These are phyloP conservation scores for Microplitis deprimator DNA, from an alignment of 2,888 invertebrate genomes.

Conservation along the genomic window DNA sequence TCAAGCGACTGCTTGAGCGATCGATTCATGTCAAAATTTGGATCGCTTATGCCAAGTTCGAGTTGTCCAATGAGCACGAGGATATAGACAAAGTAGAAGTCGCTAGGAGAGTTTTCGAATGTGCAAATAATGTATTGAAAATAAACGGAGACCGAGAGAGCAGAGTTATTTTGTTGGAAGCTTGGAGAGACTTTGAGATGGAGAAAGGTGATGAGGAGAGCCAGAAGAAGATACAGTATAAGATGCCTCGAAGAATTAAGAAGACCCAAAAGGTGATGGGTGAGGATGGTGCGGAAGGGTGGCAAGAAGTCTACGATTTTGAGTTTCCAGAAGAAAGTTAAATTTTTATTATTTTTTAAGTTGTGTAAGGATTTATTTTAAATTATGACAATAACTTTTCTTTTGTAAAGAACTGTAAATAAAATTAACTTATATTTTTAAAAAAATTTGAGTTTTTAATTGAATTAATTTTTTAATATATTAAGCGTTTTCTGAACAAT, in stretches of 20 bases:
- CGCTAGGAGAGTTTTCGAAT: conserved; percentile 88
- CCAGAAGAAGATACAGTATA: conserved; percentile 81
- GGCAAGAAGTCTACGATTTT: conserved; percentile 99
- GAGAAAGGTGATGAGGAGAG: conserved; percentile 84
- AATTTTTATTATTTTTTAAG: too few species aligned
- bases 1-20: conserved; percentile 91
- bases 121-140: conserved; percentile 88
- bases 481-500: too few species aligned
- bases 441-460: too few species aligned
- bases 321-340: conserved; percentile 93
- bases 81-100: conserved; percentile 77
- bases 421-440: too few species aligned
- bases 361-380: too few species aligned
- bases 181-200: conserved; percentile 95
- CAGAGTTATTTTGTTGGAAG: conserved; percentile 91
- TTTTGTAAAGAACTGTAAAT: too few species aligned
- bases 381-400: too few species aligned
- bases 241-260: conserved; percentile 96
- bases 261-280: conserved; percentile 94
- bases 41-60: conserved; percentile 98
- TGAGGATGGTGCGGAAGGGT: conserved; percentile 93
- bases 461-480: too few species aligned
- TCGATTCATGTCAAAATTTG: conserved; percentile 98
- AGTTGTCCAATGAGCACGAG: conserved; percentile 78
- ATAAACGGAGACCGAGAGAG: conserved; percentile 89